Percentiles rank a stretch among this genome's conserved stretches.
phyloP scores from a whole-genome alignment of 2,113 vertebrate species.

The Rhynchopsitta pachyrhyncha region DNA sequence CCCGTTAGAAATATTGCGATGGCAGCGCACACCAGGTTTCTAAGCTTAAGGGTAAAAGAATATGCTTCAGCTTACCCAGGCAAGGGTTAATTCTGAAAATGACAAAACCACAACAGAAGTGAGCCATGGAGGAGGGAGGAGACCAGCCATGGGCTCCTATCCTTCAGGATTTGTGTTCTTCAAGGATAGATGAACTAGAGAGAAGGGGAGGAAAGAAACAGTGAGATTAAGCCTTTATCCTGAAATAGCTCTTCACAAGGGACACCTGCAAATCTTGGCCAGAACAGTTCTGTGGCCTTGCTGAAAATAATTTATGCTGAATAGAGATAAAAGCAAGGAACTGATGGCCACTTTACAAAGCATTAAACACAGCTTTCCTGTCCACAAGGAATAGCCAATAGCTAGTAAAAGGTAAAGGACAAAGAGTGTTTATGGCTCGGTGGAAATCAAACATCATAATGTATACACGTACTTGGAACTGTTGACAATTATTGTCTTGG shows the following conservation, averaged over 20 bases:
- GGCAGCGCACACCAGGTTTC: background rate
- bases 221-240: conserved; percentile 35
- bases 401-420: conserved; percentile 36
- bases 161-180: background rate
- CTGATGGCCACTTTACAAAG: conserved; percentile 56
- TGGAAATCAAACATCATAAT: conserved; percentile 27
- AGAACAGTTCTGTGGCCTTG: background rate
- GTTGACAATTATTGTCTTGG: background rate
- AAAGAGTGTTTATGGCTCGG: conserved; percentile 25
- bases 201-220: background rate
- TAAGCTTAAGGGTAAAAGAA: conserved; percentile 17
- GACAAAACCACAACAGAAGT: background rate
- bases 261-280: conserved; percentile 56
- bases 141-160: background rate
- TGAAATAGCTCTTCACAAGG: conserved; percentile 39
- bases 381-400: conserved; percentile 28
- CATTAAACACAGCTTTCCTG: conserved; percentile 62
- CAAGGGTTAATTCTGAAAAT: background rate
- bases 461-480: background rate
- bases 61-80: background rate
- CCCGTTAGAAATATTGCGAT: conserved; percentile 30
- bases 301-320: conserved; percentile 60
- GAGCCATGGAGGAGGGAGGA: background rate
- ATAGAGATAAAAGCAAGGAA: conserved; percentile 62
- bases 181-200: conserved; percentile 12